Evolutionary conservation across 2,113 vertebrate genomes (phyloP).

Genomic region (Pachypanchax playfairii): DNA sequence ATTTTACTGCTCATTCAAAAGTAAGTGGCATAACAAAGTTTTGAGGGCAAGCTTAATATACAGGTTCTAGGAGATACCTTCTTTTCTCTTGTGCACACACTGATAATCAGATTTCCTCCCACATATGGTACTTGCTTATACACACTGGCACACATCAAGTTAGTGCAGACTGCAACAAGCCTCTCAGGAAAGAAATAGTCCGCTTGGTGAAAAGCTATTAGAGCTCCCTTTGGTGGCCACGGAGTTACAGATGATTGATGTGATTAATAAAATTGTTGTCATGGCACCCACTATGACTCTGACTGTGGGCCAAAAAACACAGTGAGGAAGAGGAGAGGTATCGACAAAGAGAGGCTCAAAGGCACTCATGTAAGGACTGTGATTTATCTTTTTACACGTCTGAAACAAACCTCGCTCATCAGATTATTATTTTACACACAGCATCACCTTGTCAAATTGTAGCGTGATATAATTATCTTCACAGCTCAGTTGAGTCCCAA

Average conservation of each 20-base stretch:
- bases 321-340: slow-evolving; percentile 8
- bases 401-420: slow-evolving; percentile 54
- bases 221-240: slow-evolving; percentile 65
- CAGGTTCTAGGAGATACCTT: slow-evolving; percentile 55
- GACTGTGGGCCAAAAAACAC: slow-evolving; percentile 60
- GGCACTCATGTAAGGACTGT: slow-evolving; percentile 44
- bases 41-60: slow-evolving; percentile 42
- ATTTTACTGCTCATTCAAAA: slow-evolving; percentile 32
- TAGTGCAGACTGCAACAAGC: slow-evolving; percentile 57
- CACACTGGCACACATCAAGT: slow-evolving; percentile 45
- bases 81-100: slow-evolving; percentile 25
- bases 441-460: slow-evolving; percentile 28
- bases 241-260: slow-evolving; percentile 79
- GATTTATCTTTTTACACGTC: slow-evolving; percentile 52
- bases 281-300: slow-evolving; percentile 62
- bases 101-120: slow-evolving; percentile 57
- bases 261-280: slow-evolving; percentile 81
- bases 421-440: slow-evolving; percentile 60
- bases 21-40: slow-evolving; percentile 42
- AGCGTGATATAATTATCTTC: slow-evolving; percentile 18
- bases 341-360: slow-evolving; percentile 41
- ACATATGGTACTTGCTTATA: slow-evolving; percentile 4
- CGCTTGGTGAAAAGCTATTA: slow-evolving; percentile 64
- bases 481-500: background rate
- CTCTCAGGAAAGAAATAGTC: slow-evolving; percentile 66